Evolutionary conservation across 1,140 invertebrate genomes (phyloP), one percentile per base, ranked within the genome.

Genomic region (Neelides sp.): DNA sequence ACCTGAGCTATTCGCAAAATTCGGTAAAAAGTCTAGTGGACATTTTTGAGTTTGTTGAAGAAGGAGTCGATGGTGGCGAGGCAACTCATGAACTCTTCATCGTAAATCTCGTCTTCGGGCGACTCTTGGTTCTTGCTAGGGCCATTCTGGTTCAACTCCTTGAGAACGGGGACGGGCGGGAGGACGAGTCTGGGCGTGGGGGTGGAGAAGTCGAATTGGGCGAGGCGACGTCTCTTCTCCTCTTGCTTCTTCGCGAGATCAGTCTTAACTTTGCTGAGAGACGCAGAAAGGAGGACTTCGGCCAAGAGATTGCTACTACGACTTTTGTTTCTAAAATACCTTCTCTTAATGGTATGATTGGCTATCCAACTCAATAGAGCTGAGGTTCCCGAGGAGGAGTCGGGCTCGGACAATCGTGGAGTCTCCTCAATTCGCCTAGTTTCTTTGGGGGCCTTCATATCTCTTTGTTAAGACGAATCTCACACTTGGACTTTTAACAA

Each of bases 41-140:
- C n/a, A n/a, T n/a, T n/a, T 48, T 55, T 58, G 24, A 58, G 41
- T 20, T 53, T 44, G 27, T 52, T 39, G 39, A 58, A 58, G 48
- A 58, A 58, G 13, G 49, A 52, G 42, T 58, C 57, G 23, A 58
- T 28, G 23, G 50, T 58, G 20, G 52, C 39, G 15, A 58, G 24
- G 32, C 52, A 54, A 15, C 19, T 44, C 50, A 52, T 37, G 20
- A 58, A 30, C 17, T 52, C 24, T 19, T 56, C 49, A 27, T 52
- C n/a, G n/a, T n/a, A n/a, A n/a, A n/a, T n/a, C n/a, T n/a, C n/a
- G n/a, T n/a, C n/a, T n/a, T n/a, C n/a, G n/a, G n/a, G n/a, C n/a
- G n/a, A n/a, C n/a, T n/a, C n/a, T n/a, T n/a, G n/a, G n/a, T n/a
- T n/a, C n/a, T n/a, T n/a, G n/a, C n/a, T n/a, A n/a, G n/a, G n/a